phyloP scores from a whole-genome alignment of 1,140 invertebrate genomes.

The Colletes gigas region DNA sequence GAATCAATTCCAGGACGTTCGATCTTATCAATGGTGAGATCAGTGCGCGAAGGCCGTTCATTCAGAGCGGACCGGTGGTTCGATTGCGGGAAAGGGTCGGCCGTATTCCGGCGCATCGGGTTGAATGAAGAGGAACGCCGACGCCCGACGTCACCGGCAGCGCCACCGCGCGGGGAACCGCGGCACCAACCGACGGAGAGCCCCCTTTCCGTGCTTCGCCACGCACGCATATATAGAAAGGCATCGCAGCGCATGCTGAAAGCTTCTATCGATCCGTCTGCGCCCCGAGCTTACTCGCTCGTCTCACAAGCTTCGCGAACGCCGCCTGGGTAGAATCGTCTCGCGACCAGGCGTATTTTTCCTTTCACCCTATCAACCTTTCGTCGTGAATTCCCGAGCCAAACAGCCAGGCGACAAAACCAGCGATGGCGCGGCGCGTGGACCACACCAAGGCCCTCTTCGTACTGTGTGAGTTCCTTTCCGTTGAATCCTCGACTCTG shows the following conservation, averaged over 20 bases:
- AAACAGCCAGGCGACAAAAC: neutral
- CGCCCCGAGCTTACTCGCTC: slow-evolving; percentile 46
- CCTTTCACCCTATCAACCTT: neutral
- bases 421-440: slow-evolving; percentile 45
- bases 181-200: slow-evolving; percentile 6
- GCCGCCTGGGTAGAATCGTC: slow-evolving; percentile 52
- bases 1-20: neutral
- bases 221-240: neutral
- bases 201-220: neutral
- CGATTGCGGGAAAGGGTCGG: neutral
- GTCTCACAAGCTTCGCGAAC: slow-evolving; percentile 61
- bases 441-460: slow-evolving; percentile 48
- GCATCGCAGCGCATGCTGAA: slow-evolving; percentile 64
- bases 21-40: neutral
- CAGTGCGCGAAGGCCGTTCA: neutral
- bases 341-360: slow-evolving; percentile 10
- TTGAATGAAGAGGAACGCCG: slow-evolving; percentile 48
- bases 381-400: neutral
- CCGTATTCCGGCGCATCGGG: neutral
- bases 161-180: slow-evolving; percentile 17
- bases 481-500: no score
- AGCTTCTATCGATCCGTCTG: slow-evolving; percentile 60
- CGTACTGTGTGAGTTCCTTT: slow-evolving; percentile 58
- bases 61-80: neutral
- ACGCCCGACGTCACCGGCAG: slow-evolving; percentile 28